Evolutionary conservation across 2,797 vertebrate genomes (phyloP).

Genomic region (Xenopus petersii): DNA sequence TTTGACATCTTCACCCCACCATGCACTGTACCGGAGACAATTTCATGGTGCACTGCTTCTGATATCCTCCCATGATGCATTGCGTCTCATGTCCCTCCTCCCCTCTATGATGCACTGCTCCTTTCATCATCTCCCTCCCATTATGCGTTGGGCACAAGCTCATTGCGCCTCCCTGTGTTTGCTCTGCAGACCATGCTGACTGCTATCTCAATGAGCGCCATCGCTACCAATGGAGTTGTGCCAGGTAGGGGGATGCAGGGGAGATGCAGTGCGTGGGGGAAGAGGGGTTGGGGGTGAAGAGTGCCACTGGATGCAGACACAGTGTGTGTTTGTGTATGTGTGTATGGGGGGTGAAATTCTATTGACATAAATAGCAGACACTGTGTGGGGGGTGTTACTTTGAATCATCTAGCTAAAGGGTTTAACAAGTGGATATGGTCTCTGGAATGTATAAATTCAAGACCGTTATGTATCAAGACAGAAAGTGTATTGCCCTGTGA

Average conservation of each 20-base stretch:
- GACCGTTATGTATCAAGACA: not conserved
- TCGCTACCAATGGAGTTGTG: conserved; percentile 97
- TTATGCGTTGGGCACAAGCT: conserved; percentile 44
- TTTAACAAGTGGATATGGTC: too few species aligned
- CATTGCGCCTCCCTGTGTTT: conserved; percentile 49
- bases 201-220: conserved; percentile 98
- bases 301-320: conserved; percentile 52
- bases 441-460: not conserved
- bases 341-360: not conserved
- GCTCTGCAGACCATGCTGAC: conserved; percentile 93
- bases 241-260: conserved; percentile 77
- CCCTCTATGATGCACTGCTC: conserved; percentile 44
- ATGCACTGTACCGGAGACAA: conserved; percentile 42
- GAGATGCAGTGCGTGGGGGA: conserved; percentile 40
- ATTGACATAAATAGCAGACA: not conserved
- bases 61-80: conserved; percentile 47
- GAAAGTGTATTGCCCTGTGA: not conserved
- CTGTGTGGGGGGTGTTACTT: not conserved
- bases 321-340: conserved; percentile 40
- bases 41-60: conserved; percentile 46
- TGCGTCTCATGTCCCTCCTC: conserved; percentile 43
- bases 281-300: conserved; percentile 47
- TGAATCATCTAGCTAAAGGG: not conserved
- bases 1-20: conserved; percentile 43
- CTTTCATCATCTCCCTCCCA: conserved; percentile 45